Conservation (phyloP, 2,888 invertebrate species). For the Rhimphoctona megacephalus region DNA sequence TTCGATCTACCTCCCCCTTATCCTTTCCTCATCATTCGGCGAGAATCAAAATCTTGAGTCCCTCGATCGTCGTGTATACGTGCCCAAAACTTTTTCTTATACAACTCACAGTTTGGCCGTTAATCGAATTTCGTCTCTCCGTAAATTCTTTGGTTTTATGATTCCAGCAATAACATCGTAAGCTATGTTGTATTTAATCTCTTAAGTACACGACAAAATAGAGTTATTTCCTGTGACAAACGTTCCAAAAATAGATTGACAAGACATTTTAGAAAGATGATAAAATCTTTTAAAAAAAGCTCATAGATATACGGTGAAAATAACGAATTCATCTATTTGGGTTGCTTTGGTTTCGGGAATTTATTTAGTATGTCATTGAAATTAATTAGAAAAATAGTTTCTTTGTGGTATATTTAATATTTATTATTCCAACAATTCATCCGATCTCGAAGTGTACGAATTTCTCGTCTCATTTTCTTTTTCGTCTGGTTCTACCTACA, state of each 20-base stretch:
- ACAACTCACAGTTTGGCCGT: not conserved
- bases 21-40: not conserved
- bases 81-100: conserved; percentile 16
- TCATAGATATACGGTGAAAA: no score
- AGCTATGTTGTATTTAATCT: not conserved
- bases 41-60: conserved; percentile 35
- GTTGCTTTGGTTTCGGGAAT: not conserved
- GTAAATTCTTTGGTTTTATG: not conserved
- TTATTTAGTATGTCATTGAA: not conserved
- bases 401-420: not conserved
- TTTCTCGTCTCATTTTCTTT: not conserved
- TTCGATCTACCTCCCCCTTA: not conserved
- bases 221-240: not conserved
- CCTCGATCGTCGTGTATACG: not conserved
- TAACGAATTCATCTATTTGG: not conserved
- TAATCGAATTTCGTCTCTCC: not conserved
- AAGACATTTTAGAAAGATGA: not conserved
- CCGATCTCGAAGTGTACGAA: not conserved
- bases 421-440: not conserved
- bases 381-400: not conserved
- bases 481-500: not conserved
- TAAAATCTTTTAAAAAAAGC: not conserved
- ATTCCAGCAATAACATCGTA: not conserved
- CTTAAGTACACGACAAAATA: not conserved
- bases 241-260: not conserved